Conservation (phyloP, 2,797 vertebrate species). For the Halcyon badia region DNA sequence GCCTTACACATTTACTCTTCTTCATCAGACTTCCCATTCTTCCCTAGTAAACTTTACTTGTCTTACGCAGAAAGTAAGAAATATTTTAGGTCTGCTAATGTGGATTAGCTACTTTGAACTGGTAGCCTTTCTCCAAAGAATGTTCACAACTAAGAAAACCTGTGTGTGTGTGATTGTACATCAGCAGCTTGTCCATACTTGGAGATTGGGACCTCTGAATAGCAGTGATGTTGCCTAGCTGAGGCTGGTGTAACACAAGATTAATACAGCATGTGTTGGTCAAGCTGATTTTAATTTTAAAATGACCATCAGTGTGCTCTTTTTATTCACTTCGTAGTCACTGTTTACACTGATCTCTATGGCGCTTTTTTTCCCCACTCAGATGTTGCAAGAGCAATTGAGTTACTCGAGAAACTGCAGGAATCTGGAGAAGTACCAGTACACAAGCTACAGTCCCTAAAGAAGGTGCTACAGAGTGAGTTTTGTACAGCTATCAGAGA, state of each 20-base stretch:
- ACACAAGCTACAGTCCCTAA: slow-evolving; percentile 96
- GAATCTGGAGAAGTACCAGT: slow-evolving; percentile 97
- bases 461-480: slow-evolving; percentile 99
- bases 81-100: background rate
- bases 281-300: slow-evolving; percentile 41
- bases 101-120: background rate
- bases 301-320: background rate
- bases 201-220: background rate
- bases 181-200: fast-evolving
- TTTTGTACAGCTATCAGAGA: slow-evolving; percentile 99
- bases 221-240: background rate
- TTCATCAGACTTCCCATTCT: background rate
- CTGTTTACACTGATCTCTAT: slow-evolving; percentile 11
- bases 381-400: slow-evolving; percentile 98
- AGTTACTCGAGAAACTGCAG: slow-evolving; percentile 97
- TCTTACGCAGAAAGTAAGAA: background rate
- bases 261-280: background rate
- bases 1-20: background rate
- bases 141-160: background rate
- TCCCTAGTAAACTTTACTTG: background rate
- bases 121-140: background rate
- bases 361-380: slow-evolving; percentile 38
- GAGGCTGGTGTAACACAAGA: background rate
- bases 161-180: fast-evolving
- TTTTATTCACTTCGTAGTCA: background rate